Conservation (phyloP, 2,113 vertebrate genomes). For the Thamnaconus septentrionalis region DNA sequence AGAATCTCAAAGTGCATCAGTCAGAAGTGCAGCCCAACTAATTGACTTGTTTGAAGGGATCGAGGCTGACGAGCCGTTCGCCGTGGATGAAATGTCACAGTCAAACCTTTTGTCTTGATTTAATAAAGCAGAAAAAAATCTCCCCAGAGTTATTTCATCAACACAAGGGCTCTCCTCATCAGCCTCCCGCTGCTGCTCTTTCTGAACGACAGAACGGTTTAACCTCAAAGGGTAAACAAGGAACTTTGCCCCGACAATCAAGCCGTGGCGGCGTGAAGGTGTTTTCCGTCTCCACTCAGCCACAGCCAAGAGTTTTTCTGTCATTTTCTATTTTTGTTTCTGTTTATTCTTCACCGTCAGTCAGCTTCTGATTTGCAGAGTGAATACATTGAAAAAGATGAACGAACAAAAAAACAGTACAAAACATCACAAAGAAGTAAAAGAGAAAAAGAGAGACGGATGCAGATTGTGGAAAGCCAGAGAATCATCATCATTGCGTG, state of each 20-base stretch:
- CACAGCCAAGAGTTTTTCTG: no score
- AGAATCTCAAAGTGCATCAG: no score
- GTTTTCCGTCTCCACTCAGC: no score
- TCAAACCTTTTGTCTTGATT: background rate
- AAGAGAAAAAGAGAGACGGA: no score
- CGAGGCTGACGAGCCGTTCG: background rate
- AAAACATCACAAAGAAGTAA: no score
- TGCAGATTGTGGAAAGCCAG: no score
- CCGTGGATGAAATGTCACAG: slow-evolving; percentile 1
- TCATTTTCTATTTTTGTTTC: no score
- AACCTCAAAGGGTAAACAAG: background rate
- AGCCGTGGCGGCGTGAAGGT: no score
- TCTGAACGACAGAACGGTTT: background rate
- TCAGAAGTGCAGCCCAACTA: no score
- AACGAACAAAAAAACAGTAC: background rate
- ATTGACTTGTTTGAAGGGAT: background rate
- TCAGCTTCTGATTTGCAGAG: no score
- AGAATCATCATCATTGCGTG: no score
- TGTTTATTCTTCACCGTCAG: no score
- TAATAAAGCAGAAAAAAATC: background rate
- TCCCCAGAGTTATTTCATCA: background rate
- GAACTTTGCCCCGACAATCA: background rate
- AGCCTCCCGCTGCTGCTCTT: slow-evolving; percentile 17
- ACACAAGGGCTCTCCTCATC: slow-evolving; percentile 12
- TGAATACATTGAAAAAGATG: background rate